Base-by-base conservation (phyloP, 2,797 vertebrate species). In the Eurystomus glaucurus region DNA sequence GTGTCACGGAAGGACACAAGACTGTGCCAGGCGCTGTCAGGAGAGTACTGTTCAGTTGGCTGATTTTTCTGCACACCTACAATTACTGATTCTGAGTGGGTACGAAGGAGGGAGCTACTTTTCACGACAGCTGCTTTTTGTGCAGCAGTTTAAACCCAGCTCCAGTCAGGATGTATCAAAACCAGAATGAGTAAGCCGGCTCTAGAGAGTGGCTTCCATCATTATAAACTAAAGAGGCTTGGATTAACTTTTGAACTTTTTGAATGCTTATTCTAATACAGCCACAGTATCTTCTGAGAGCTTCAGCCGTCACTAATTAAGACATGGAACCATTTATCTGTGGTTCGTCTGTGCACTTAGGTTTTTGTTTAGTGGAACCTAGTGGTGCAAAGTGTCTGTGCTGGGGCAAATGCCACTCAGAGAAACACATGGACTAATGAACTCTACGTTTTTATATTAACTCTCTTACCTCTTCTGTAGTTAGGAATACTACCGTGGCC, bases 221-320 rank as follows among this genome's bases (percentile, higher is more conserved):
- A 43, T 28, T 31, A 26, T 5, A 66, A 78, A 81, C 43, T 15
- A 15, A 16, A 60, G 55, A 96, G 88, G 60, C 74, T 82, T 52
- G 29, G 76, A 62, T 82, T 88, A 82, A 58, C 85, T 75, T 86
- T 84, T 94, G 95, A 88, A 92, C 88, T 90, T 94, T 72, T 79
- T 69, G 72, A 65, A 85, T 43, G 70, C 82, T 93, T 43, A 84
- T 93, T 88, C 79, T 94, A 90, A 96, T 94, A 64, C 84, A 90
- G 61, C 90, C 94, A 82, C 94, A 94, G 93, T 70, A 70, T 33
- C 55, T 88, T 87, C 94, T 71, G 70, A 89, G 90, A 85, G 83
- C 37, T 81, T 87, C 80, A 87, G 86, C 80, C 41, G 11, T 89
- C 39, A 0, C 48, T 91, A 93, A 94, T 95, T 95, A 92, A 87